These are phyloP conservation scores for Fregata magnificens DNA, from an alignment of 2,113 vertebrate species.

Conservation along the genomic window DNA sequence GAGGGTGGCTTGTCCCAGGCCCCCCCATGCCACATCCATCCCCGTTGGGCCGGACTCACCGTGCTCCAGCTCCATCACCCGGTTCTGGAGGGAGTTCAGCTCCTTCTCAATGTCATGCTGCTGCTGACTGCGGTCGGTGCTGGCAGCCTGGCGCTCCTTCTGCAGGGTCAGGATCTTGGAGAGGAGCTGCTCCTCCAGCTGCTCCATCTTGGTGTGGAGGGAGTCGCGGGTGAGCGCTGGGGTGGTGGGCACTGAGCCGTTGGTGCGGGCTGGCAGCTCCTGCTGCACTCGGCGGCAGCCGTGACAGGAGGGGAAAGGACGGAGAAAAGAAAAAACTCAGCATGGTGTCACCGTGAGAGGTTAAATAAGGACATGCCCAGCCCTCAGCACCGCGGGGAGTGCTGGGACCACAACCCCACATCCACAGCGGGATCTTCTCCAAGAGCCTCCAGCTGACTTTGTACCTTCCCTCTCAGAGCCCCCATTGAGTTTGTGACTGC, in stretches of 20 bases:
- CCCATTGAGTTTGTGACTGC: background rate
- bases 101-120: conserved; percentile 89
- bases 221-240: conserved; percentile 43
- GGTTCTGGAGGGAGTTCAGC: conserved; percentile 83
- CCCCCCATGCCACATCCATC: rapidly evolving
- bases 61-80: conserved; percentile 86
- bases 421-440: background rate
- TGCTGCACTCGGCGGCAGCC: conserved; percentile 53
- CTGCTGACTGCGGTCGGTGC: conserved; percentile 69
- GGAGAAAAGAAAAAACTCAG: background rate
- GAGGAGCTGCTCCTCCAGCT: conserved; percentile 91
- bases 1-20: background rate
- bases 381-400: background rate
- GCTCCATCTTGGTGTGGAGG: conserved; percentile 86
- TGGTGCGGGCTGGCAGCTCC: conserved; percentile 82
- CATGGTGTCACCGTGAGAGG: rapidly evolving
- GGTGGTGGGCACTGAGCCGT: conserved; percentile 61
- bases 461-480: background rate
- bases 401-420: background rate
- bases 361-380: background rate
- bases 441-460: background rate
- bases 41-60: conserved; percentile 66
- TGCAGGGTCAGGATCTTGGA: conserved; percentile 91
- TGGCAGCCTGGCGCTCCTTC: conserved; percentile 80
- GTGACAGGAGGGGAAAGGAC: background rate